These are phyloP conservation scores for Proterorhinus semilunaris DNA, from an alignment of 2,113 vertebrate genomes.

Conservation along the genomic window DNA sequence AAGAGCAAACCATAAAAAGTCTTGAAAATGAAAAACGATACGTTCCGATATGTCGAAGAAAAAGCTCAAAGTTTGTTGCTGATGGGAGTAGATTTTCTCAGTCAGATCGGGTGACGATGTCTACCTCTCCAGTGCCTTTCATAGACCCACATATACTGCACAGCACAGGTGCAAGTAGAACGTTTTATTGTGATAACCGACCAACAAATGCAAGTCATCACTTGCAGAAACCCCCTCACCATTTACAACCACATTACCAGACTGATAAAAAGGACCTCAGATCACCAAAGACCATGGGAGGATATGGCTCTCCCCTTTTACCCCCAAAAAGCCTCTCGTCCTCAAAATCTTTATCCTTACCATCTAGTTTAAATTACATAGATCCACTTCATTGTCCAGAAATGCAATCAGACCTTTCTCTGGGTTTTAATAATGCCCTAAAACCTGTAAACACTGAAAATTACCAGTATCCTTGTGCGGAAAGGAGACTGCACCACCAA, in stretches of 20 bases:
- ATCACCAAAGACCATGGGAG: slow-evolving; percentile 31
- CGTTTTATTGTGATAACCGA: slow-evolving; percentile 32
- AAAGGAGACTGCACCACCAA: slow-evolving; percentile 19
- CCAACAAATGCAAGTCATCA: slow-evolving; percentile 19
- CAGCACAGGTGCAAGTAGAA: slow-evolving; percentile 36
- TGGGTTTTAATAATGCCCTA: slow-evolving; percentile 18
- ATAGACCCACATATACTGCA: slow-evolving; percentile 46
- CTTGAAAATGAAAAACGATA: slow-evolving; percentile 23
- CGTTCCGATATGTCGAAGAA: slow-evolving; percentile 45
- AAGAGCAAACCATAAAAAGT: slow-evolving; percentile 22
- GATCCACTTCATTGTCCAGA: slow-evolving; percentile 39
- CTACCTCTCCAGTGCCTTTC: slow-evolving; percentile 51
- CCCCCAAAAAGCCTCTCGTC: slow-evolving; percentile 28
- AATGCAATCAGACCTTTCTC: slow-evolving; percentile 36
- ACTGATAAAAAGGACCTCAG: slow-evolving; percentile 29
- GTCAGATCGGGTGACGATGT: slow-evolving; percentile 45
- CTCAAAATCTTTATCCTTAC: slow-evolving; percentile 39
- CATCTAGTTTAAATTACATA: slow-evolving; percentile 27
- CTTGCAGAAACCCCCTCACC: slow-evolving; percentile 14
- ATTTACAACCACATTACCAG: slow-evolving; percentile 21
- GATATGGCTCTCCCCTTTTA: slow-evolving; percentile 27
- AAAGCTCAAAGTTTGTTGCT: slow-evolving; percentile 47
- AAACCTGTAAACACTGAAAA: slow-evolving; percentile 49
- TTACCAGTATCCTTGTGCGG: slow-evolving; percentile 11
- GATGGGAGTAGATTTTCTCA: slow-evolving; percentile 61